Percentiles rank a stretch among this genome's conserved stretches.
Evolutionary conservation across 2,888 invertebrate species (phyloP).

Genomic region (Panzeria rudis): DNA sequence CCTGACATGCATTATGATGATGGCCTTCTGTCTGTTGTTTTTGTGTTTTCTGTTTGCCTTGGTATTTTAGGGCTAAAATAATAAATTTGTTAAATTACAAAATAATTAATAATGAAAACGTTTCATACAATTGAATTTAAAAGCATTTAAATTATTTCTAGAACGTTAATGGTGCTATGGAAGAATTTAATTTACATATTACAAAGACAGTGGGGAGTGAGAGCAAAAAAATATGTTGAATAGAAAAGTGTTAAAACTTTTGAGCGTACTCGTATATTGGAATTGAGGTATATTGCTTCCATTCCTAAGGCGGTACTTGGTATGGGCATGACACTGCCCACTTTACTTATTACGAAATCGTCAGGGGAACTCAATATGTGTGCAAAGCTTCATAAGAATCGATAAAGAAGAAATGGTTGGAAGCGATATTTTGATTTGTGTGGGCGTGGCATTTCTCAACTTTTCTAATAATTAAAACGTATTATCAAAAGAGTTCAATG

Average conservation of each 20-base stretch:
- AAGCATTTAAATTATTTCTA: slow-evolving; percentile 51
- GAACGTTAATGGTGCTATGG: slow-evolving; percentile 8
- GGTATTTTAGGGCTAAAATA: slow-evolving; percentile 13
- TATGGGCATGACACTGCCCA: too few relatives aligned
- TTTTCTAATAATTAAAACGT: too few relatives aligned
- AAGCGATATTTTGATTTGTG: too few relatives aligned
- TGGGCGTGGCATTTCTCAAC: too few relatives aligned
- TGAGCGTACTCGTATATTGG: too few relatives aligned
- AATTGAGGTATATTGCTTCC: too few relatives aligned
- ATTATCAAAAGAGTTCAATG: too few relatives aligned
- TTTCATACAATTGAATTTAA: slow-evolving; percentile 43
- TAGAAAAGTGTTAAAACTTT: neutral
- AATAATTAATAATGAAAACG: slow-evolving; percentile 53
- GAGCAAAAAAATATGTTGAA: neutral
- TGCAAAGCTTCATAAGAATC: too few relatives aligned
- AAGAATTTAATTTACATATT: slow-evolving; percentile 40
- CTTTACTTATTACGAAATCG: too few relatives aligned
- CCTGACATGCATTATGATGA: neutral
- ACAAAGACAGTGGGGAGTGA: slow-evolving; percentile 16
- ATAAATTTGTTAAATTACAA: slow-evolving; percentile 33
- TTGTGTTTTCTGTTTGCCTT: neutral
- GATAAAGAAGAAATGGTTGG: too few relatives aligned
- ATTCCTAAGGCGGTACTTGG: too few relatives aligned
- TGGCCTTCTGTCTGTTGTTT: neutral
- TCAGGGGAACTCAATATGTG: too few relatives aligned